Conservation (phyloP, 2,113 vertebrate genomes). For the Lanius collurio region DNA sequence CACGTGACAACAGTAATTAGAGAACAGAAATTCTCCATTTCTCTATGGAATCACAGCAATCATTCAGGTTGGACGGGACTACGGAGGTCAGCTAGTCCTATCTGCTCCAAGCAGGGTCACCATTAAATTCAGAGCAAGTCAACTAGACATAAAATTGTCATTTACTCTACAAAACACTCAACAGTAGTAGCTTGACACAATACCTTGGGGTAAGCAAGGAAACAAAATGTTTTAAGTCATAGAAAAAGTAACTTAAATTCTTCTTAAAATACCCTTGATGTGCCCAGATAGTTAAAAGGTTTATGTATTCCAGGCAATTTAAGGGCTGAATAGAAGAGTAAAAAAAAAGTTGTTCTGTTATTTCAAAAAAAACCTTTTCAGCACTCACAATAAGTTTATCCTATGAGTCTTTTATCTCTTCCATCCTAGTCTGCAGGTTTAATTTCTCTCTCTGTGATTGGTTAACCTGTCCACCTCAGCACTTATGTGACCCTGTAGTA, state of each 20-base stretch:
- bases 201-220: neutral
- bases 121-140: neutral
- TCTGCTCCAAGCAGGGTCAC: neutral
- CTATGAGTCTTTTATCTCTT: neutral
- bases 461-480: neutral
- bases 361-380: neutral
- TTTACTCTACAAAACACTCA: neutral
- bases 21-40: neutral
- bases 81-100: neutral
- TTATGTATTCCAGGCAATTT: neutral
- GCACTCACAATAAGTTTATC: neutral
- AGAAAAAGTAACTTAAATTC: neutral
- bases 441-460: neutral
- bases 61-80: neutral
- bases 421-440: neutral
- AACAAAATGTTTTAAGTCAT: neutral
- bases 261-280: neutral
- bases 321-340: neutral
- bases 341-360: neutral
- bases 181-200: neutral
- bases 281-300: neutral
- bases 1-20: neutral
- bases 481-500: neutral
- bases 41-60: neutral
- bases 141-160: neutral